Base-by-base conservation (phyloP, 2,888 invertebrate genomes). In the Dinocampus coccinellae region DNA sequence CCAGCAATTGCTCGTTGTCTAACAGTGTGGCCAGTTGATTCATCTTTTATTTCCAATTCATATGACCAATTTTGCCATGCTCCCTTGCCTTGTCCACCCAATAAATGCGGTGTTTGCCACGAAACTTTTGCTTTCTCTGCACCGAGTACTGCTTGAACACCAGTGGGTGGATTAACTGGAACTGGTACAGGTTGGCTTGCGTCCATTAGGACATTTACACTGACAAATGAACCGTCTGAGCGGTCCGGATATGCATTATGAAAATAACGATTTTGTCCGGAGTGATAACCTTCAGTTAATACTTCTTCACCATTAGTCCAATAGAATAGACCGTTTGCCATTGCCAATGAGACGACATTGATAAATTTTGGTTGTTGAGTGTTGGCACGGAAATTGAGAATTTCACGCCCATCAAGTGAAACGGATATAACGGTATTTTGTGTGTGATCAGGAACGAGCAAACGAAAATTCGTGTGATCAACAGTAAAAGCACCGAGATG, bases 221-320 rank as follows among this genome's bases (percentile, higher is more conserved):
- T 89, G 3, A 89, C 84, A 77, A 90, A 90, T n/a, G 89, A 88
- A 53, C 88, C 88, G 75, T 89, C 88, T 26, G 88, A 82, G 81
- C 83, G 82, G 68, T 90, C 90, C 3, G 92, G 92, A 83, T 92
- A 94, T 57, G 92, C 91, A 83, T 94, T 95, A 82, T 95, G 95
- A 81, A 92, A 94, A 83, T 93, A 96, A 81, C 90, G 91, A 76
- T 93, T 90, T 65, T 91, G 91, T 57, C 90, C 90, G 0, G 89
- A 88, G 81, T 92, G 94, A 84, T 94, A 94, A 81, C 95, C 95
- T 86, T 97, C 97, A 13, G 92, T 92, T 58, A 93, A 89, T 75
- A 96, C 91, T 81, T 92, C 92, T 65, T 91, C 90, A 0, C 94
- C 95, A 81, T 94, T 93, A 0, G 95, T 95, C 95, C 96, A 97